phyloP scores from a whole-genome alignment of 2,888 invertebrate genomes.

The Hyppa rectilinea region DNA sequence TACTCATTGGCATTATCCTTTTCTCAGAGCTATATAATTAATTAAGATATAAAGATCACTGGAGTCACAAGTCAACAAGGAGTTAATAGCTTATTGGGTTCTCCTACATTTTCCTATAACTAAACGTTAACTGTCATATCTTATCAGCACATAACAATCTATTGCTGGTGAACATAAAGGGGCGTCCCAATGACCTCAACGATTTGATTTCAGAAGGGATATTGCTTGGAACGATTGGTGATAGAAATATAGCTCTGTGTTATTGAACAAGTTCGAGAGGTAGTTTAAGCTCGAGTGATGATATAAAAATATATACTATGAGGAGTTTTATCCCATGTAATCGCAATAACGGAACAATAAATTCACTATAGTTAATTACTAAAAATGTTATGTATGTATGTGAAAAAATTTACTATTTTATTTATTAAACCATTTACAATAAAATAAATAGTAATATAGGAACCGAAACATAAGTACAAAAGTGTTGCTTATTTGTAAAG shows the following conservation, averaged over 20 bases:
- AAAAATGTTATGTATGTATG: neutral
- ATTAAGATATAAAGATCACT: slow-evolving; percentile 1
- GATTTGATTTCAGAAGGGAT: slow-evolving; percentile 27
- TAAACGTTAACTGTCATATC: slow-evolving; percentile 28
- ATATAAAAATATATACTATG: neutral
- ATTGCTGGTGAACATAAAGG: slow-evolving; percentile 27
- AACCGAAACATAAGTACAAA: too few species aligned
- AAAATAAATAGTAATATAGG: too few species aligned
- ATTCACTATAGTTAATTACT: neutral
- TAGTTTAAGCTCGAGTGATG: neutral
- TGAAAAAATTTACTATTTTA: neutral
- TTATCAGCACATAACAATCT: slow-evolving; percentile 44
- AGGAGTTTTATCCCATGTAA: neutral
- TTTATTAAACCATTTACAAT: too few species aligned
- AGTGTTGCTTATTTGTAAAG: too few species aligned
- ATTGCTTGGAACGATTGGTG: slow-evolving; percentile 9
- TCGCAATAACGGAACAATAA: neutral
- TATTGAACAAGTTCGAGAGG: slow-evolving; percentile 14
- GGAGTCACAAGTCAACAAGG: slow-evolving; percentile 23
- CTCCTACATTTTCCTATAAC: slow-evolving; percentile 19
- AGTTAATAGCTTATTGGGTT: slow-evolving; percentile 36
- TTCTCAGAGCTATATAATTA: neutral
- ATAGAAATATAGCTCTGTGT: slow-evolving; percentile 16
- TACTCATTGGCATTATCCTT: neutral
- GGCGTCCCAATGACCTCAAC: slow-evolving; percentile 18